Percentiles rank a stretch among this genome's conserved stretches.
phyloP scores from a whole-genome alignment of 2,888 invertebrate genomes.

The Salticus scenicus region DNA sequence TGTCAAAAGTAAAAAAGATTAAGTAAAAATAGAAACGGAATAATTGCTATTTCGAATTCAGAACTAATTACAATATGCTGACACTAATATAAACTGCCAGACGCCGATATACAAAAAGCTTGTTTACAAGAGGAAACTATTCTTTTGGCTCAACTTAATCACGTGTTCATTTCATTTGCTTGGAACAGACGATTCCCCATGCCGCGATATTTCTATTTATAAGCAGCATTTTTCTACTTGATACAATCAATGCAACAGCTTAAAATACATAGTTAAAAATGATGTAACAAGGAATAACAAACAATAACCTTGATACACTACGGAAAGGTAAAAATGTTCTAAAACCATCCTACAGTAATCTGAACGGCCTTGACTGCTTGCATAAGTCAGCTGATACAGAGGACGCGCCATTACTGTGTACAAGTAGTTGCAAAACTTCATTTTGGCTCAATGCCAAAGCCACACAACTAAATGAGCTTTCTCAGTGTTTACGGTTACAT shows the following conservation, averaged over 20 bases:
- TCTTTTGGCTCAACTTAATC: background rate
- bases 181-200: background rate
- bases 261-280: conserved; percentile 9
- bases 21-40: too few species aligned
- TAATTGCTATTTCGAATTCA: too few species aligned
- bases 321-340: conserved; percentile 64
- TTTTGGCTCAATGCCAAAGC: conserved; percentile 42
- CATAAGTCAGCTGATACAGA: conserved; percentile 63
- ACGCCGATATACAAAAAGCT: background rate
- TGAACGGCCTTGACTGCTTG: conserved; percentile 67
- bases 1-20: too few species aligned
- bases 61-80: too few species aligned
- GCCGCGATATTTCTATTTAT: background rate
- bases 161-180: background rate
- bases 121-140: background rate
- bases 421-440: conserved; percentile 47
- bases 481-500: conserved; percentile 66
- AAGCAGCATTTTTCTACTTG: background rate
- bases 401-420: conserved; percentile 44
- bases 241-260: background rate
- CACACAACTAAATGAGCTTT: conserved; percentile 38
- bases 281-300: conserved; percentile 38
- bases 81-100: too few species aligned
- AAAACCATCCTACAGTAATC: conserved; percentile 59
- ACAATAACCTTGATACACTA: conserved; percentile 60